Evolutionary conservation across 2,113 vertebrate genomes (phyloP), one percentile per base, ranked within the genome.

Genomic region (Pelodiscus sinensis): DNA sequence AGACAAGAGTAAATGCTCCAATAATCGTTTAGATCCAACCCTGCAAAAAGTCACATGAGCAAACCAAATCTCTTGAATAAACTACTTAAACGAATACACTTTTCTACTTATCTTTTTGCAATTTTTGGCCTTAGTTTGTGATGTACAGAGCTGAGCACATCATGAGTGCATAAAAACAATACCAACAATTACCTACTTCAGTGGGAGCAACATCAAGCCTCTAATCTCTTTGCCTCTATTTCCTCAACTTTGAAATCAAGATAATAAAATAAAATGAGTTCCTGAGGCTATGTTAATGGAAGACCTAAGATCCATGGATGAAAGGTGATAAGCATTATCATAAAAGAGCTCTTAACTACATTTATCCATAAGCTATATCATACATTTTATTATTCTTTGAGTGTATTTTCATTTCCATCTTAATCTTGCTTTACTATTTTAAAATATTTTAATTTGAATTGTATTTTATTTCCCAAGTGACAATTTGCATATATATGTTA

Each of bases 381-480:
- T 62, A 71, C 18, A 27, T 84, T 81, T 81, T n/a, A 12, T 14
- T 79, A 52, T 29, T 38, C 78, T 94, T 92, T 92, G 24, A 89
- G 81, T 21, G 56, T 84, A 89, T 27, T 87, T 83, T 89, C 27
- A 94, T 95, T 90, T 54, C 5, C 60, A 79, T 35, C 77, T 90
- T 80, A 93, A 79, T 27, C 87, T 18, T 0, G 50, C 87, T 94
- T 92, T 89, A 13, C 58, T 84, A 1, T 95, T 94, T 75, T 92
- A 38, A 84, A 89, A 86, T 54, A 52, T 14, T 85, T 55, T 31
- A 86, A 3, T 81, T 5, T n/a, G 57, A 50, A 86, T 4, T 80
- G 57, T 44, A 83, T 54, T 86, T 15, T 87, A 54, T 86, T 91
- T 89, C 68, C 44, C 81, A 85, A 84, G 38, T 78, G 31, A 24